These are phyloP conservation scores for Achroia grisella DNA, from an alignment of 1,140 invertebrate genomes.

Conservation along the genomic window DNA sequence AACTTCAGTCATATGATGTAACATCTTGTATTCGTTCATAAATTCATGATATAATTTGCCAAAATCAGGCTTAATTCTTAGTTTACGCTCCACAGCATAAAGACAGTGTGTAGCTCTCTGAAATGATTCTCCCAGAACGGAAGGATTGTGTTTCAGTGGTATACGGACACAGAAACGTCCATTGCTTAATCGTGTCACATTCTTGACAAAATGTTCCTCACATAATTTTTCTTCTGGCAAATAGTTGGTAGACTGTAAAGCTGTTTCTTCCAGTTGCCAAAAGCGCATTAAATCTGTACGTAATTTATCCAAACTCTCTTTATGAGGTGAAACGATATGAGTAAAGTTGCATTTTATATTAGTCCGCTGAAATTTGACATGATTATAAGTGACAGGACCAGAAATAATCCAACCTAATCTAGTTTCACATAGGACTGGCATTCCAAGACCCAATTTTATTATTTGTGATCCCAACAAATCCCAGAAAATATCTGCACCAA, in stretches of 20 bases:
- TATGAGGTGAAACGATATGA: not conserved
- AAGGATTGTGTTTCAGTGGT: slow-evolving; percentile 21
- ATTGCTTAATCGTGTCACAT: slow-evolving; percentile 14
- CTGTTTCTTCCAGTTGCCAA: slow-evolving; percentile 20
- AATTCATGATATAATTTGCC: slow-evolving; percentile 23
- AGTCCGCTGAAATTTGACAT: no score
- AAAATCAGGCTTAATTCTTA: slow-evolving; percentile 20
- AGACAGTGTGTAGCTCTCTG: slow-evolving; percentile 21
- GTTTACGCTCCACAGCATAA: slow-evolving; percentile 28
- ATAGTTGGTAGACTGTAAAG: slow-evolving; percentile 9
- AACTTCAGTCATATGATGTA: slow-evolving; percentile 19
- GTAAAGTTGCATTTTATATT: slow-evolving; percentile 15
- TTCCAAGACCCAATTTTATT: slow-evolving; percentile 17
- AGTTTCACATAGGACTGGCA: slow-evolving; percentile 26
- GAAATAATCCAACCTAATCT: slow-evolving; percentile 27
- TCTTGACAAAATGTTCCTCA: slow-evolving; percentile 23
- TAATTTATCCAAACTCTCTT: slow-evolving; percentile 2
- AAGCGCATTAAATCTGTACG: slow-evolving; percentile 11
- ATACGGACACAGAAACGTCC: slow-evolving; percentile 37
- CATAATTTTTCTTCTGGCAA: slow-evolving; percentile 18
- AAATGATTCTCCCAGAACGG: slow-evolving; percentile 30
- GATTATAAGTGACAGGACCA: no score
- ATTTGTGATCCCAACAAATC: slow-evolving; percentile 12
- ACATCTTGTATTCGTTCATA: slow-evolving; percentile 30
- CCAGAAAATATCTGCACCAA: slow-evolving; percentile 30